Percentiles rank a stretch among this genome's conserved stretches.
Conservation (phyloP, 2,888 invertebrate genomes). For the Escarpia spicata region DNA sequence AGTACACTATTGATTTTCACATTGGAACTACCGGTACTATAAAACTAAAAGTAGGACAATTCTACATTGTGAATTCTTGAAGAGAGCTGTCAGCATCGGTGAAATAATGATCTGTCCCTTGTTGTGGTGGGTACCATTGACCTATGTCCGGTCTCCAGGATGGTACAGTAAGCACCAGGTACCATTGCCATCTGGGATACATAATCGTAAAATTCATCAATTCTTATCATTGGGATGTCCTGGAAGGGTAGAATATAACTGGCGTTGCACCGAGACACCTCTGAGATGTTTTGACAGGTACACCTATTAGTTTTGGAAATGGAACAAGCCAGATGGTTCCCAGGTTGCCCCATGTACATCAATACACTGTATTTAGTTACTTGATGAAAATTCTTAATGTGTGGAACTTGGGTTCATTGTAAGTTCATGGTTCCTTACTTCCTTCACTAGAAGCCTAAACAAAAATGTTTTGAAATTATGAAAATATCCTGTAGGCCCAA, state of each 20-base stretch:
- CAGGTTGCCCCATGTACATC: not conserved
- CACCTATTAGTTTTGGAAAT: not conserved
- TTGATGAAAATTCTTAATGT: not conserved
- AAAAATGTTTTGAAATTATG: too few relatives aligned
- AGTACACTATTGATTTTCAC: too few relatives aligned
- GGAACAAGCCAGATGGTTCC: not conserved
- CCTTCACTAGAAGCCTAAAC: not conserved
- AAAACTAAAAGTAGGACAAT: too few relatives aligned
- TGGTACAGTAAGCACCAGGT: not conserved
- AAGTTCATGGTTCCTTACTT: not conserved
- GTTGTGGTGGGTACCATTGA: not conserved
- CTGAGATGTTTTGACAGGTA: not conserved
- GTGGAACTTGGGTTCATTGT: not conserved
- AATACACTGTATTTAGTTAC: not conserved
- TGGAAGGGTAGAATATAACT: not conserved
- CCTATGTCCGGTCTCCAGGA: not conserved
- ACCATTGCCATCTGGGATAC: not conserved
- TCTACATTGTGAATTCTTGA: too few relatives aligned
- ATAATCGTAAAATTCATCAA: slow-evolving; percentile 4
- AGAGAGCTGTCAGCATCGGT: too few relatives aligned
- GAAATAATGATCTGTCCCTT: not conserved
- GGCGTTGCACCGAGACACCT: not conserved
- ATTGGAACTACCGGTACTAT: too few relatives aligned
- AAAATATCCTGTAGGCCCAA: too few relatives aligned
- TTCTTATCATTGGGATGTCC: slow-evolving; percentile 5